Base-by-base conservation (phyloP, 2,888 invertebrate genomes). In the Idaea aversata region DNA sequence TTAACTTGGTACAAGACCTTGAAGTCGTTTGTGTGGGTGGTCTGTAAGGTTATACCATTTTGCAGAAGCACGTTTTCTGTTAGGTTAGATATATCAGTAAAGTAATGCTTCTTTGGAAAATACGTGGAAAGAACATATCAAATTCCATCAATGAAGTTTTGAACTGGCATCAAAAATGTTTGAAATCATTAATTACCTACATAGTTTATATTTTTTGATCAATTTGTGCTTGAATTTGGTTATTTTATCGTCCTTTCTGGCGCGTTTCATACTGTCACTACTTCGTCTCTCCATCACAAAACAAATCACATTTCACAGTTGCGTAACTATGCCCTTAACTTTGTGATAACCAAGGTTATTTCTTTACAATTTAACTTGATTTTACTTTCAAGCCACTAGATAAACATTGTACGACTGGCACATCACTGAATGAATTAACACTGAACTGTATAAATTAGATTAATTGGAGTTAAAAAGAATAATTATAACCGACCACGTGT, bases 211-310 rank as follows among this genome's bases (percentile, higher is more conserved):
- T 78, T 86, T 91, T 80, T 85, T 91, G 80, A 88, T 90, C 81
- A 91, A 75, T 75, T 88, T 91, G 81, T 86, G 84, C 82, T 90
- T 91, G 75, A 88, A 80, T 85, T 91, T 92, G 70, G 79, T 81
- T 70, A 89, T 86, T 86, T 86, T 90, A 80, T 88, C 86, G 72
- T 78, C 75, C 72, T 86, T 90, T 81, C 85, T 90, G 66, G 83
- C 74, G 67, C 86, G 87, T 73, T 88, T 91, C 88, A 86, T 84
- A 65, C 79, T 77, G 74, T 77, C 77, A 77, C 79, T 80, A 72
- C 78, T 72, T 72, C 78, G 80, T 77, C 87, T 82, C 86, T 85
- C 84, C 78, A 80, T 76, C 78, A 80, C 76, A 25, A 59, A 13
- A 72, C 62, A 67, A 7, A 71, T 65, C 65, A 69, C 71, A 67